Evolutionary conservation across 2,797 vertebrate species (phyloP).

Genomic region (Karalla daura): DNA sequence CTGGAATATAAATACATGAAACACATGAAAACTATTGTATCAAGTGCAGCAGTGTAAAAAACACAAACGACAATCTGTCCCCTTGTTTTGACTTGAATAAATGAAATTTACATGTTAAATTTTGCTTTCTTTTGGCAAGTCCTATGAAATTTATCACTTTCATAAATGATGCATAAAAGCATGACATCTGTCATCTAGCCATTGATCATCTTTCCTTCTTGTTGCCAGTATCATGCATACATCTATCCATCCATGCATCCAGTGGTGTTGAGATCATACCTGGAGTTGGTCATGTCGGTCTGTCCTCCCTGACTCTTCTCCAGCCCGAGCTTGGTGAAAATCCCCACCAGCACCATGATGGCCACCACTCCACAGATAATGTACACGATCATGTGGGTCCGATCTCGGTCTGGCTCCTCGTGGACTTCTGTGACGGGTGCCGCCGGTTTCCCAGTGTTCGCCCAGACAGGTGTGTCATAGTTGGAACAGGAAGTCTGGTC

Average conservation of each 20-base stretch:
- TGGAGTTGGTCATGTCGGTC: conserved; percentile 93
- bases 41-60: background rate
- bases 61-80: too few species aligned
- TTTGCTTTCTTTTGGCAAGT: too few species aligned
- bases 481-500: conserved; percentile 97
- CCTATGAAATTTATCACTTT: too few species aligned
- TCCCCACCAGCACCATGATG: conserved; percentile 94
- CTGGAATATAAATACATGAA: background rate
- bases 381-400: conserved; percentile 96
- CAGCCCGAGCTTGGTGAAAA: conserved; percentile 94
- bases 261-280: conserved; percentile 80
- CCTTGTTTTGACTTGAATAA: too few species aligned
- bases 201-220: background rate
- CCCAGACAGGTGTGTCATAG: conserved; percentile 97
- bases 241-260: background rate
- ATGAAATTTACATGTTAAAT: too few species aligned
- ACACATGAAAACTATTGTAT: background rate
- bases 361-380: conserved; percentile 98
- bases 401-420: conserved; percentile 89
- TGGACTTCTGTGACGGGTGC: conserved; percentile 88
- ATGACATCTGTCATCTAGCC: background rate
- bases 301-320: conserved; percentile 92
- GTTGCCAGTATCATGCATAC: background rate
- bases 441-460: conserved; percentile 90
- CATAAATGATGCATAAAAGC: too few species aligned